Percentiles rank a stretch among this genome's conserved stretches.
These are phyloP conservation scores for Malthinus flaveolus DNA, from an alignment of 2,888 invertebrate species.

Conservation along the genomic window DNA sequence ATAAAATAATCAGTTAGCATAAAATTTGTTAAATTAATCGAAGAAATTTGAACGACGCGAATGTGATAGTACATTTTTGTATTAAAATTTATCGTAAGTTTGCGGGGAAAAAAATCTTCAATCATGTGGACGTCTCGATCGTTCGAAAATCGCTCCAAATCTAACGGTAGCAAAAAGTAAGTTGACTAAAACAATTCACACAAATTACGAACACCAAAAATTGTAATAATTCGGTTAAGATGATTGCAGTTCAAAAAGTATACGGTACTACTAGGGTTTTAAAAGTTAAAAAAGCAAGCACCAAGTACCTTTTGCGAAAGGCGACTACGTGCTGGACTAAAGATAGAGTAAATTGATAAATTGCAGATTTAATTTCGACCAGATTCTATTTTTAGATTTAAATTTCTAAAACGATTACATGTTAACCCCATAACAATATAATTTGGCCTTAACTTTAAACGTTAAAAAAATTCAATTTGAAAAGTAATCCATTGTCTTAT, in stretches of 20 bases:
- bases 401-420: not conserved
- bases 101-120: not conserved
- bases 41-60: not conserved
- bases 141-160: conserved; percentile 7
- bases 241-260: not conserved
- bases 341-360: conserved; percentile 30
- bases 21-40: not conserved
- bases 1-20: not conserved
- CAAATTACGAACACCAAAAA: not conserved
- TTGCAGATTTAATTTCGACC: conserved; percentile 29
- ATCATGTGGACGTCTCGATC: conserved; percentile 10
- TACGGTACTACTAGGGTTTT: conserved; percentile 43
- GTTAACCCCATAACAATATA: conserved; percentile 1
- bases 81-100: not conserved
- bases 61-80: not conserved
- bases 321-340: conserved; percentile 16
- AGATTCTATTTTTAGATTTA: conserved; percentile 22
- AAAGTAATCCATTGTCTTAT: too few relatives aligned
- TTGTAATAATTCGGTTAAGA: not conserved
- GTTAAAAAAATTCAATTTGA: too few relatives aligned
- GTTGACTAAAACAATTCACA: not conserved
- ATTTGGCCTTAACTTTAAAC: too few relatives aligned
- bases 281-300: conserved; percentile 33
- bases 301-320: conserved; percentile 30
- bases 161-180: conserved; percentile 16